Evolutionary conservation across 2,797 vertebrate species (phyloP), one percentile per base, ranked within the genome.

Genomic region (Aselliscus stoliczkanus): DNA sequence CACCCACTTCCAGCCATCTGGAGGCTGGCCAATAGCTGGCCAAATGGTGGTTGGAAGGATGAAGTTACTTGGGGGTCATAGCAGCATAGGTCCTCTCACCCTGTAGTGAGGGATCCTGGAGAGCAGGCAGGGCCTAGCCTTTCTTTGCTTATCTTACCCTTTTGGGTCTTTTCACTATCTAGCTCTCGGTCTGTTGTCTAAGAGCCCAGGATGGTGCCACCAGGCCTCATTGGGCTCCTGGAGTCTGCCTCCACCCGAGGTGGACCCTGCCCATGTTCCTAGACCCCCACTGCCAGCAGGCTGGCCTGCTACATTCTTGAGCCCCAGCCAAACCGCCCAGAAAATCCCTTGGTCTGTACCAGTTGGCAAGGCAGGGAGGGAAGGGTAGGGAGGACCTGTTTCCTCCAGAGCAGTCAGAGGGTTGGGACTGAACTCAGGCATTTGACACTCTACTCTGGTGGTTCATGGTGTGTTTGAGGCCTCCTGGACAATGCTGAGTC

Each of bases 251-350:
- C 25, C 5, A 8, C 82, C 62, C 72, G n/a, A 23, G 44, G 11
- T 29, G 11, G 82, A 23, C 17, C 9, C 64, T 4, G 7, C 56
- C 39, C 21, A 0, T 5, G 5, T 18, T 76, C 62, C 42, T 9
- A 52, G 83, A 4, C 1, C 62, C n/a, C 34, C 0, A 0, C 25
- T 20, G 5, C 65, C 65, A 37, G 10, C 1, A 2, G 67, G 17
- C 18, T 37, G n/a, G 58, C 8, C 34, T 62, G 13, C 50, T 81
- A 21, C 31, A 11, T 34, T 65, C 37, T 58, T 56, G n/a, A 92
- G 73, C 2, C 27, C 39, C 42, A 31, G 72, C 47, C 47, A 76
- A n/a, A n/a, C n/a, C n/a, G 47, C 52, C 64, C 60, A 84, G 54
- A 12, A 65, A 54, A n/a, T 21, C 18, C 67, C 27, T 60, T 62